Evolutionary conservation across 2,888 invertebrate species (phyloP).

Genomic region (Portevinia maculata): DNA sequence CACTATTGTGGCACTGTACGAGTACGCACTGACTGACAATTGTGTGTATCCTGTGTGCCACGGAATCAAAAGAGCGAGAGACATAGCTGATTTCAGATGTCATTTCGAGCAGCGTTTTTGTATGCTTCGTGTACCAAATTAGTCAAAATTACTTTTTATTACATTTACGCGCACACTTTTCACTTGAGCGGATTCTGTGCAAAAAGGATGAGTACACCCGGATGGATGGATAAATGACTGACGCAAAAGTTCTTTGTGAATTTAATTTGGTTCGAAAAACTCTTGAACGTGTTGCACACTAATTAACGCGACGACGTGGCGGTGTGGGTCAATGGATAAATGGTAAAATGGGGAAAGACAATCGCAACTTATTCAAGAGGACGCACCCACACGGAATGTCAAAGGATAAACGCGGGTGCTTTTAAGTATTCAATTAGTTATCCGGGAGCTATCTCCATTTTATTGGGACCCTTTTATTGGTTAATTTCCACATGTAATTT

Average conservation of each 20-base stretch:
- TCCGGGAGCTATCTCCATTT: too few relatives aligned
- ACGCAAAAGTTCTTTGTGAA: conserved; percentile 55
- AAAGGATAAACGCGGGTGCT: conserved; percentile 9
- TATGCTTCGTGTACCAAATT: conserved; percentile 50
- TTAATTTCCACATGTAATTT: too few relatives aligned
- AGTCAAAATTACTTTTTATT: conserved; percentile 66
- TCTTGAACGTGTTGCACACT: conserved; percentile 44
- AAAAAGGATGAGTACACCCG: neutral
- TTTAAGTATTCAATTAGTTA: too few relatives aligned
- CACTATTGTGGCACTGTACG: conserved; percentile 7
- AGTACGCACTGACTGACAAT: conserved; percentile 9
- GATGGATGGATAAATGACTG: conserved; percentile 21
- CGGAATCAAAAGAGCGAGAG: neutral
- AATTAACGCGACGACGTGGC: conserved; percentile 62
- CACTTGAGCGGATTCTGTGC: neutral
- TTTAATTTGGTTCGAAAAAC: conserved; percentile 56
- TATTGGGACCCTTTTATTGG: too few relatives aligned
- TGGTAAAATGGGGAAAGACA: conserved; percentile 22
- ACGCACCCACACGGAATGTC: conserved; percentile 3
- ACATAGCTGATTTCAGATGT: conserved; percentile 12
- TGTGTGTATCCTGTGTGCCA: conserved; percentile 2
- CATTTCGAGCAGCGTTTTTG: conserved; percentile 15
- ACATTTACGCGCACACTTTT: conserved; percentile 45
- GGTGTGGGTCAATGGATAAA: conserved; percentile 15
- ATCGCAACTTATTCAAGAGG: conserved; percentile 54